phyloP scores from a whole-genome alignment of 1,140 invertebrate species.

The Leptinotarsa defecta region DNA sequence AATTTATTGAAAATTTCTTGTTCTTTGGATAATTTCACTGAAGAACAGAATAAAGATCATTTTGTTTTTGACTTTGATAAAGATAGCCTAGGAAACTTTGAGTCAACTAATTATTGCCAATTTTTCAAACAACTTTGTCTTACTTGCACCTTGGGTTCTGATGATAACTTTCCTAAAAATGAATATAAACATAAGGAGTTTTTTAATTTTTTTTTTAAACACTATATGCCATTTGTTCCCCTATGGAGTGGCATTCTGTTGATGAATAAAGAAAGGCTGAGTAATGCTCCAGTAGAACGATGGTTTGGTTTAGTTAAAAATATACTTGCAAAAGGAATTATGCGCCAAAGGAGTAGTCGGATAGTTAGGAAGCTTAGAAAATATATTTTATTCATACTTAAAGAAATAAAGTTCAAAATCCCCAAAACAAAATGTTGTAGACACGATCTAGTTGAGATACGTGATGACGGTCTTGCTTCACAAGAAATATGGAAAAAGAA shows the following conservation, averaged over 20 bases:
- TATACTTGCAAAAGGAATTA: constrained; percentile 1
- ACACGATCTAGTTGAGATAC: neutral
- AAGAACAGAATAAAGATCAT: neutral
- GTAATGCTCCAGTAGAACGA: neutral
- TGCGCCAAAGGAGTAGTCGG: neutral
- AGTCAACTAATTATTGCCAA: neutral
- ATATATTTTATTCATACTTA: constrained; percentile 1
- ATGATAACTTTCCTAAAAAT: neutral
- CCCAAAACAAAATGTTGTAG: constrained; percentile 5
- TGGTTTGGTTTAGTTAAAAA: constrained; percentile 28
- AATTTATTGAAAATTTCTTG: constrained; percentile 14
- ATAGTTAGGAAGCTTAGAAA: constrained; percentile 17
- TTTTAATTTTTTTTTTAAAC: neutral
- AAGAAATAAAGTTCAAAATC: no score
- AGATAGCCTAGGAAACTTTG: neutral
- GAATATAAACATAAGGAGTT: neutral
- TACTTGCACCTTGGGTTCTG: neutral
- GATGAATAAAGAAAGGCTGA: constrained; percentile 9
- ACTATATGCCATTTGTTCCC: constrained; percentile 6
- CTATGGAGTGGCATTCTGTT: constrained; percentile 13
- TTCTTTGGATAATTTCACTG: neutral
- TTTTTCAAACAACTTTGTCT: neutral
- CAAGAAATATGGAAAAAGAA: neutral
- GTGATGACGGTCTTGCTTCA: neutral
- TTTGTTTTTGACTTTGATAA: neutral